Evolutionary conservation across 2,113 vertebrate species (phyloP), one percentile per base, ranked within the genome.

Genomic region (Heterocephalus glaber): DNA sequence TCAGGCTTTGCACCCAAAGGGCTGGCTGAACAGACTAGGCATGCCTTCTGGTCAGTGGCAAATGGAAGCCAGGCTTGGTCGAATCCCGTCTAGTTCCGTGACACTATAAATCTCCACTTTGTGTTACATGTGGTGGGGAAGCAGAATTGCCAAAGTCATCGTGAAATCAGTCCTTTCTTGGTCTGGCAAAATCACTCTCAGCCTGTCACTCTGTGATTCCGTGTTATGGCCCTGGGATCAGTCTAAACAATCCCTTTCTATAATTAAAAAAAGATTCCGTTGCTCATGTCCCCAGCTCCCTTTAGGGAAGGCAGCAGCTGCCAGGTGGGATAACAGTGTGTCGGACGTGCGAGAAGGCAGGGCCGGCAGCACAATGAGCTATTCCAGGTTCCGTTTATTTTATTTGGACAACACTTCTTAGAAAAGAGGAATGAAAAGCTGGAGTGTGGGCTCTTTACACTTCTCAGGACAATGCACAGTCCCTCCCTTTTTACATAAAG

Each of bases 211-310:
- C 63, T 30, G 20, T 52, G 35, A 76, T 86, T 80, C 95, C 41
- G 0, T 33, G 86, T 49, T 54, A 41, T 30, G 89, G 80, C 58
- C 66, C 79, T 28, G 44, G 68, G 83, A 84, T 87, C 72, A 86
- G 58, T 96, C 86, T 96, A 94, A 97, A 97, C 92, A 97, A 96
- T 77, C 74, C 72, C 22, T 66, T 95, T 90, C 90, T 92, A 83
- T 90, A 91, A 95, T 96, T 94, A 38, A 89, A 54, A 81, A 80
- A 70, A 92, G n/a, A 86, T 35, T 35, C n/a, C 7, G 0, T 80
- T 44, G 86, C 89, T 96, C 74, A 85, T 7, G 19, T 90, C 70
- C 72, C 66, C 7, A 0, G 92, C 47, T 70, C 96, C 68, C 85
- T 88, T 89, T n/a, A 90, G 82, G 16, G 30, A 66, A 66, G 49